phyloP scores from a whole-genome alignment of 2,113 vertebrate genomes.

The Sminthopsis crassicaudata region DNA sequence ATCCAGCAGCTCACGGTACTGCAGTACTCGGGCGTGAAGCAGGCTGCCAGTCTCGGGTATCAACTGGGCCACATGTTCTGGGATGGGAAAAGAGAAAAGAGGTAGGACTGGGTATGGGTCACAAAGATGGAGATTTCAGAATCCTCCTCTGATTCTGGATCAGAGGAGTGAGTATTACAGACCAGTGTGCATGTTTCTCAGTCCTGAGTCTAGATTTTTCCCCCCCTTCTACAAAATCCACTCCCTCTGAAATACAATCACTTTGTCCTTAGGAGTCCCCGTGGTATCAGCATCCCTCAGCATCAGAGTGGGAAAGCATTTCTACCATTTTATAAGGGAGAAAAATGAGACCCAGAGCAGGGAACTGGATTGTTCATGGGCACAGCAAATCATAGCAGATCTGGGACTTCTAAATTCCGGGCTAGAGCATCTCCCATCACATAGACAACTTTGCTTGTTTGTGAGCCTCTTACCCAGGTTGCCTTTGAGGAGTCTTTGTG shows the following conservation, averaged over 20 bases:
- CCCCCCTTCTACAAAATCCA: background rate
- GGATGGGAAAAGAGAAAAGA: background rate
- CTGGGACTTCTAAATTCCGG: background rate
- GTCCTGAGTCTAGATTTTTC: background rate
- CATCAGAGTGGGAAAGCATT: background rate
- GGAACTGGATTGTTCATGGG: background rate
- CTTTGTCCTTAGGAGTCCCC: background rate
- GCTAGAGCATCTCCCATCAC: background rate
- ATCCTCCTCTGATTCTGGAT: background rate
- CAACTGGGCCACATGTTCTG: constrained; percentile 92
- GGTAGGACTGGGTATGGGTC: background rate
- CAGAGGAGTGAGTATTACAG: background rate
- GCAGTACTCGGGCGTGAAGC: constrained; percentile 91
- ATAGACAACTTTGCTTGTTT: background rate
- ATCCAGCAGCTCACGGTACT: constrained; percentile 96
- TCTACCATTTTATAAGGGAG: background rate
- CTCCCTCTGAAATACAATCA: background rate
- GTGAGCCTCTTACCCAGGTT: background rate
- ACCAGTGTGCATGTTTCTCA: background rate
- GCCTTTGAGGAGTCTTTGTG: background rate
- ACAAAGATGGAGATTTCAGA: background rate
- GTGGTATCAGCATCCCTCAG: background rate
- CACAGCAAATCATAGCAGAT: background rate
- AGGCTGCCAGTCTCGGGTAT: constrained; percentile 91
- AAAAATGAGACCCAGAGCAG: background rate